Conservation (phyloP, 2,797 vertebrate genomes). For the Agapornis canus region DNA sequence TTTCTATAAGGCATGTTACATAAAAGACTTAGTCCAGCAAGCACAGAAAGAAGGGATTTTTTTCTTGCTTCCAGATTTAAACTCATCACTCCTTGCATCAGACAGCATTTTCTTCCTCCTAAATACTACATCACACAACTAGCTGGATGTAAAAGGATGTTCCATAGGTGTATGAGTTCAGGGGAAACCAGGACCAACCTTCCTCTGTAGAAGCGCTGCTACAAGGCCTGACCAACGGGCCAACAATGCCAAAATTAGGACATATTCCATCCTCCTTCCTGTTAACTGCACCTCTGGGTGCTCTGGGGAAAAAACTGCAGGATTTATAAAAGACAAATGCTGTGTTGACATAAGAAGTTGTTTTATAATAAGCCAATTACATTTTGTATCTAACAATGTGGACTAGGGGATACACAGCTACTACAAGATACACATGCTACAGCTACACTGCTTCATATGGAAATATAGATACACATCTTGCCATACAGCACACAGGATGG, state of each 20-base stretch:
- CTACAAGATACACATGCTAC: background rate
- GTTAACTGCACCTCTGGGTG: background rate
- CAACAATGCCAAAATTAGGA: background rate
- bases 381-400: background rate
- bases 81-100: background rate
- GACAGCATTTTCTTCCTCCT: background rate
- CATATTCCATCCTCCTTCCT: background rate
- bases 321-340: background rate
- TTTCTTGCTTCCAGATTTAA: background rate
- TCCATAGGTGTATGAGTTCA: background rate
- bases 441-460: background rate
- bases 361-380: background rate
- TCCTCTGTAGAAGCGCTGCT: background rate
- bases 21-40: background rate
- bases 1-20: background rate
- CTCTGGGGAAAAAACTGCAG: background rate
- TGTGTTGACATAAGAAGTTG: background rate
- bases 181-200: background rate
- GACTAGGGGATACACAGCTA: background rate
- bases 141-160: background rate
- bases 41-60: background rate
- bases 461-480: background rate
- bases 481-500: background rate
- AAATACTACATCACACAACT: background rate
- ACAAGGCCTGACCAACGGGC: background rate